These are phyloP conservation scores for Mesocricetus auratus DNA, from an alignment of 2,113 vertebrate species.

Conservation along the genomic window DNA sequence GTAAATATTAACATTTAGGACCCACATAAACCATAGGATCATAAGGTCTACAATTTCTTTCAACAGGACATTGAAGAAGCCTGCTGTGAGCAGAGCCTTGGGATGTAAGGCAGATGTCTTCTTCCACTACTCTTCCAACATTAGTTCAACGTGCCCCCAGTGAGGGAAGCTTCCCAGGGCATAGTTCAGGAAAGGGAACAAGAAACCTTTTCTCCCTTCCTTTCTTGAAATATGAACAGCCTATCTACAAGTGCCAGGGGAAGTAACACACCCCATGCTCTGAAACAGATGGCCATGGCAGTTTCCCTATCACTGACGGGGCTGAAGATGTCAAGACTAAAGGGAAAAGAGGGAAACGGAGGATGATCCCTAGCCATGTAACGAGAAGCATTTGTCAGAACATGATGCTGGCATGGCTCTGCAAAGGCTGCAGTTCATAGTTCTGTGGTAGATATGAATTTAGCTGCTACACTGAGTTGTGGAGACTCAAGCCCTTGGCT, in stretches of 20 bases:
- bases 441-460: not conserved
- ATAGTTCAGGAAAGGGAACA: not conserved
- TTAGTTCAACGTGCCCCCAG: not conserved
- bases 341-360: not conserved
- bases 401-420: not conserved
- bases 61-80: not conserved
- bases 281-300: not conserved
- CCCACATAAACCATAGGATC: not conserved
- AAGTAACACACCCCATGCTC: not conserved
- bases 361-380: no score
- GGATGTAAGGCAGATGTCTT: no score
- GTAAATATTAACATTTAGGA: not conserved
- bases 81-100: not conserved
- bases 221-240: not conserved
- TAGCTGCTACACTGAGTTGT: not conserved
- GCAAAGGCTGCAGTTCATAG: fast-evolving
- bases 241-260: not conserved
- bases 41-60: not conserved
- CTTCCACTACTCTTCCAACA: not conserved
- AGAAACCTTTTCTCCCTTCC: not conserved
- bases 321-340: not conserved
- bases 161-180: not conserved
- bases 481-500: not conserved
- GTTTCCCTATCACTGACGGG: not conserved
- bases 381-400: no score